phyloP scores from a whole-genome alignment of 1,140 invertebrate genomes.

The Ostrea edulis region DNA sequence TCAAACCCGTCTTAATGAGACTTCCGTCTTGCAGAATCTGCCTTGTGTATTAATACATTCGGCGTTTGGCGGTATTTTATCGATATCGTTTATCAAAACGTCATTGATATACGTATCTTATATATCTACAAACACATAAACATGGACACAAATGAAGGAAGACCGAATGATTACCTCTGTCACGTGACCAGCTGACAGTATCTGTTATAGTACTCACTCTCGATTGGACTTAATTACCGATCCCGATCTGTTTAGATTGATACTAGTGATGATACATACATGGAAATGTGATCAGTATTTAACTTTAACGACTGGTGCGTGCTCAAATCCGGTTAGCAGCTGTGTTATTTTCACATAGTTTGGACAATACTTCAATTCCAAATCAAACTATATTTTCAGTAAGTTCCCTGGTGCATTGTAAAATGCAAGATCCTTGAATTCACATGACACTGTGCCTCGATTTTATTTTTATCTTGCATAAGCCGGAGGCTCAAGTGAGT shows the following conservation, averaged over 20 bases:
- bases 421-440: no score
- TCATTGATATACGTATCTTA: constrained; percentile 6
- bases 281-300: no score
- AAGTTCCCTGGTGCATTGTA: no score
- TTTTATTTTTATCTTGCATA: no score
- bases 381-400: no score
- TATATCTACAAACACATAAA: constrained; percentile 34
- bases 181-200: not conserved
- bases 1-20: constrained; percentile 18
- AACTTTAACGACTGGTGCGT: no score
- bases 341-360: no score
- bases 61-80: constrained; percentile 14
- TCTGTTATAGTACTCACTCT: constrained; percentile 2
- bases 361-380: no score
- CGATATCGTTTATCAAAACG: not conserved
- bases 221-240: not conserved
- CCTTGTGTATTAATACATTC: not conserved
- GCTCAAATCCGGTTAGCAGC: no score
- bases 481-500: no score
- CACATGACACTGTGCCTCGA: no score
- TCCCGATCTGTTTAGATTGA: not conserved
- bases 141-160: not conserved
- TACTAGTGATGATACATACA: not conserved
- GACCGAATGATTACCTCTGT: not conserved
- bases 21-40: not conserved